Conservation (phyloP, 2,888 invertebrate species). For the Deilephila porcellus region DNA sequence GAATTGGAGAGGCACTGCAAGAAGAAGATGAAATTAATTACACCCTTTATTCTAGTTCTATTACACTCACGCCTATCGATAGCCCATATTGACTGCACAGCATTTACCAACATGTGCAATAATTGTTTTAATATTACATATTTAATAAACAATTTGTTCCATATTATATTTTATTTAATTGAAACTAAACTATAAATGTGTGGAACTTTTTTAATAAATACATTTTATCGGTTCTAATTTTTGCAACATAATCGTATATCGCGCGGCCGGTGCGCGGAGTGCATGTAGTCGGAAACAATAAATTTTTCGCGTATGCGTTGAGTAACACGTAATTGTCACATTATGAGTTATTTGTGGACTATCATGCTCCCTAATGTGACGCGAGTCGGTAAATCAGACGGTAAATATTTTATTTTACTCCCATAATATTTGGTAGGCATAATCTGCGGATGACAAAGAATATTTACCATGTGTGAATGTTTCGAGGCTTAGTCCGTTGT, state of each 20-base stretch:
- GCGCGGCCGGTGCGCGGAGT: slow-evolving; percentile 33
- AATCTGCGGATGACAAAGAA: neutral
- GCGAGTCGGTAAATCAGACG: slow-evolving; percentile 55
- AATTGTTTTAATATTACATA: too few relatives aligned
- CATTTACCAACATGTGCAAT: too few relatives aligned
- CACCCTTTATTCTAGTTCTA: too few relatives aligned
- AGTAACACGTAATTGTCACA: slow-evolving; percentile 70
- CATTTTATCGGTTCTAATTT: neutral
- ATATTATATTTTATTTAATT: too few relatives aligned
- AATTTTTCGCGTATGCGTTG: slow-evolving; percentile 65
- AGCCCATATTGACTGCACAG: too few relatives aligned
- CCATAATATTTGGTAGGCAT: neutral
- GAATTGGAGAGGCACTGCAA: too few relatives aligned
- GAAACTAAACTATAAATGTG: neutral
- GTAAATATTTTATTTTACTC: slow-evolving; percentile 10
- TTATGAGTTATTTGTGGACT: slow-evolving; percentile 71
- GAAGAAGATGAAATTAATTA: too few relatives aligned
- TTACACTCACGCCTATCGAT: too few relatives aligned
- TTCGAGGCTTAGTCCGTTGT: too few relatives aligned
- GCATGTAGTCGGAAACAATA: slow-evolving; percentile 73
- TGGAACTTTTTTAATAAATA: neutral
- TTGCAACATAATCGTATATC: slow-evolving; percentile 1
- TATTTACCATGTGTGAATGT: neutral
- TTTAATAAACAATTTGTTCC: too few relatives aligned
- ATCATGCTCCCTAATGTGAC: slow-evolving; percentile 61